A percentile compares a stretch with the other conserved stretches of the same genome.
These are phyloP conservation scores for Drosophila trichaetosa DNA, from an alignment of 2,888 invertebrate species.

Conservation along the genomic window DNA sequence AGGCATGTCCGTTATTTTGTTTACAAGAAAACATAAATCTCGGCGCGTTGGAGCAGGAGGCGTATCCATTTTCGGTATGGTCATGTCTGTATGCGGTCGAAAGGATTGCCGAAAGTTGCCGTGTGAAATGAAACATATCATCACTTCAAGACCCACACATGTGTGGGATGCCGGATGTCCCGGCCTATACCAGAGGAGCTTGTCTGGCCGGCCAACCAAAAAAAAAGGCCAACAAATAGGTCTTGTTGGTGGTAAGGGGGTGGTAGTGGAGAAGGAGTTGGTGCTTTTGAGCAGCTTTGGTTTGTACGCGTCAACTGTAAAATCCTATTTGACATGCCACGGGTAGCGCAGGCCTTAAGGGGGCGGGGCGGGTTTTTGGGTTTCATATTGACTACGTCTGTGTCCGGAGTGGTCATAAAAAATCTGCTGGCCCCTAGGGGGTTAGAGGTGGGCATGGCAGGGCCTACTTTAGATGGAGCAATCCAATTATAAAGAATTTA, in stretches of 20 bases:
- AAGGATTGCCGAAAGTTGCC: slow-evolving; percentile 72
- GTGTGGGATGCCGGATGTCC: slow-evolving; percentile 50
- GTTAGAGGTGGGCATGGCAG: slow-evolving; percentile 17
- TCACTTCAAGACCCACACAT: slow-evolving; percentile 69
- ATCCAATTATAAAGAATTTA: slow-evolving; percentile 79
- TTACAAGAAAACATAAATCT: slow-evolving; percentile 80
- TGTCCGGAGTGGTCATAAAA: slow-evolving; percentile 67
- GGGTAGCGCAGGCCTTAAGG: slow-evolving; percentile 9
- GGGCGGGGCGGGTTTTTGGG: slow-evolving; percentile 10
- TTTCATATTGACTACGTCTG: slow-evolving; percentile 39
- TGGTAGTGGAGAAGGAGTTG: slow-evolving; percentile 7
- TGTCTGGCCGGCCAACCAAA: slow-evolving; percentile 44
- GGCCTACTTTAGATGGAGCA: slow-evolving; percentile 65
- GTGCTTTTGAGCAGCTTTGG: slow-evolving; percentile 56
- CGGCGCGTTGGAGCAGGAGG: slow-evolving; percentile 31
- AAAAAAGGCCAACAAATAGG: slow-evolving; percentile 32
- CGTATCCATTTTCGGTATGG: slow-evolving; percentile 35
- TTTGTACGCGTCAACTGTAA: slow-evolving; percentile 79
- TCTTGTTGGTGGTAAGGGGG: slow-evolving; percentile 6
- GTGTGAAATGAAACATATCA: slow-evolving; percentile 82
- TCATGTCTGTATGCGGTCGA: slow-evolving; percentile 72
- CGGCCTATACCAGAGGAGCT: slow-evolving; percentile 48
- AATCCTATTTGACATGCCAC: slow-evolving; percentile 77
- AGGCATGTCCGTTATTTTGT: slow-evolving; percentile 78
- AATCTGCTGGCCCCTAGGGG: slow-evolving; percentile 52